These are phyloP conservation scores for Notoglanidium macrostoma DNA, from an alignment of 2,797 vertebrate species.

Conservation along the genomic window DNA sequence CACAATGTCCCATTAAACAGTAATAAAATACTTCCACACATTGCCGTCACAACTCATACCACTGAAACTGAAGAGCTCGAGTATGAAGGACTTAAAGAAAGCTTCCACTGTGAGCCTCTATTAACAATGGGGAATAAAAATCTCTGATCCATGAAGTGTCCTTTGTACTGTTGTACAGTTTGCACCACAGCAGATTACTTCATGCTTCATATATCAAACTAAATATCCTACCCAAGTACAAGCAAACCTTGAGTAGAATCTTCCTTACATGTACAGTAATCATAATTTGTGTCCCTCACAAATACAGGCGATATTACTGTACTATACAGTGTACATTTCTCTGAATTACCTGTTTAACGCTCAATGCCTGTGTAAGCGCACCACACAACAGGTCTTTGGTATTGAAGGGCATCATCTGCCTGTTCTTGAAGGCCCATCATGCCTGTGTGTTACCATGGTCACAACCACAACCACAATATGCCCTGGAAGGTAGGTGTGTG, in stretches of 20 bases:
- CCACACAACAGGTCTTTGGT: slow-evolving; percentile 77
- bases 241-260: background rate
- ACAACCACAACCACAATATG: slow-evolving; percentile 38
- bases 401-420: slow-evolving; percentile 54
- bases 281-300: background rate
- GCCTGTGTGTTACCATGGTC: slow-evolving; percentile 44
- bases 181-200: background rate
- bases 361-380: slow-evolving; percentile 77
- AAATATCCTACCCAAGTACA: slow-evolving; percentile 1
- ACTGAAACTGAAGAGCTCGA: background rate
- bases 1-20: background rate
- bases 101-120: slow-evolving; percentile 10
- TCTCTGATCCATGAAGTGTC: slow-evolving; percentile 25
- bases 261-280: background rate
- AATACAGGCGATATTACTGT: background rate
- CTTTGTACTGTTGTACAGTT: slow-evolving; percentile 24
- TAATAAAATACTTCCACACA: slow-evolving; percentile 5
- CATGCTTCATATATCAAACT: background rate
- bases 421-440: slow-evolving; percentile 70
- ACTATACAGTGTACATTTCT: background rate
- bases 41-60: background rate
- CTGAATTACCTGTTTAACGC: slow-evolving; percentile 75
- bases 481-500: slow-evolving; percentile 76
- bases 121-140: background rate
- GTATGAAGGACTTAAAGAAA: slow-evolving; percentile 23